Conservation (phyloP, 2,113 vertebrate genomes). For the Trematocara marginatum region DNA sequence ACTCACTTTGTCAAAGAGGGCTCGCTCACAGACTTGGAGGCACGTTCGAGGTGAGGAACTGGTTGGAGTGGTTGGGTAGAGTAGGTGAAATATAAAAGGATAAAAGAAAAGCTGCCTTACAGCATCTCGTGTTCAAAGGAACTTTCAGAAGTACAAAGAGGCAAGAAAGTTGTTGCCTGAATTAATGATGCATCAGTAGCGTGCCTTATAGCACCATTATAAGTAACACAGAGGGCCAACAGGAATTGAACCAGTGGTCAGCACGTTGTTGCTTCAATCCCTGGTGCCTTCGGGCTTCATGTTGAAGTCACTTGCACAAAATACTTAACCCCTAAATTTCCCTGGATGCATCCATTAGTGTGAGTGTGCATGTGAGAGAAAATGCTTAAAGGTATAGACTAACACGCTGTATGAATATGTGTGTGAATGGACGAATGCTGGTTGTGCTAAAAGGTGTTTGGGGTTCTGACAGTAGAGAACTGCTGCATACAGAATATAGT, state of each 20-base stretch:
- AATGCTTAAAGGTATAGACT: neutral
- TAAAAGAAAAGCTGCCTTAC: neutral
- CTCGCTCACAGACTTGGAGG: conserved; percentile 86
- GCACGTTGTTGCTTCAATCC: neutral
- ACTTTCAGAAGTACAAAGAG: neutral
- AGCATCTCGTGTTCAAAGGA: neutral
- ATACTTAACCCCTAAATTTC: neutral
- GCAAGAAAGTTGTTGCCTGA: neutral
- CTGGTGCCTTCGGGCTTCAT: neutral
- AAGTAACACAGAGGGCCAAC: neutral
- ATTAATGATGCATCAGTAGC: neutral
- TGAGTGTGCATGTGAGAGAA: neutral
- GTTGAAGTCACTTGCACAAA: neutral
- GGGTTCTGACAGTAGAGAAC: neutral
- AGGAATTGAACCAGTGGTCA: neutral
- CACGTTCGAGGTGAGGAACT: conserved; percentile 76
- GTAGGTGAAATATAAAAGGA: neutral
- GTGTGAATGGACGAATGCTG: neutral
- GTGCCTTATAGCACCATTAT: neutral
- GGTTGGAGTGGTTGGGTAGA: neutral
- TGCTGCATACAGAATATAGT: neutral
- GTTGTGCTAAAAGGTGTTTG: accelerated
- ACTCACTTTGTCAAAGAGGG: conserved; percentile 85
- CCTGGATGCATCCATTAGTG: neutral
- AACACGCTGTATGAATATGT: neutral